Base-by-base conservation (phyloP, 2,797 vertebrate genomes). In the Coendou prehensilis region DNA sequence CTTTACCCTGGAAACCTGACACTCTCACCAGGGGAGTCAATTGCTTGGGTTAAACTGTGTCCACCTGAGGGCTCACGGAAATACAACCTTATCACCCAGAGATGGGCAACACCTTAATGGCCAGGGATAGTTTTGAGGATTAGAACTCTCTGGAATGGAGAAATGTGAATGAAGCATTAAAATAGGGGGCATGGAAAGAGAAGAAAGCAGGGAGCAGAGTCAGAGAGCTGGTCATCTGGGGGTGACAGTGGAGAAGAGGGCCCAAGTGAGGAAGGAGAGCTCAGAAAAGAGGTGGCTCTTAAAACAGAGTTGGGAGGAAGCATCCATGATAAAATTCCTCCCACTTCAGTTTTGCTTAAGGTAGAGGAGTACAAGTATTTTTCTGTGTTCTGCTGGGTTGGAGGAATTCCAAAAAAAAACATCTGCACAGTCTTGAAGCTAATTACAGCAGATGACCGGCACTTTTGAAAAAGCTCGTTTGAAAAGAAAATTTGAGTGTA, bases 401-500 rank as follows among this genome's bases (percentile, higher is more conserved):
- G 64, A 94, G 4, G 20, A 89, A 89, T 84, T 94, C 14, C 28
- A 87, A 81, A 92, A 67, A 41, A 59, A 54, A 41, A 45, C 83
- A 67, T 61, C 30, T 33, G 45, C 50, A 83, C 64, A 67, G 26
- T 18, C 50, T 96, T 85, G 64, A 52, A 91, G 84, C 41, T 97
- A 75, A 89, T 79, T 75, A 80, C 37, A 83, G 75, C 52, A 94
- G 63, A 52, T 75, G 52, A 73, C 79, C 41, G 9, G 33, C 28
- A 4, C 18, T 91, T 95, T 92, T 89, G 23, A 6, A 59, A 84
- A 47, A 69, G 23, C 45, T 67, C 45, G 92, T 95, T 67, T 79
- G n/a, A 86, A 96, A 89, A 92, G 54, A 85, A 50, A 80, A 87
- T 84, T 91, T 91, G 37, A 84, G 64, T 45, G 14, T 81, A 75